Percentiles rank a stretch among this genome's conserved stretches.
These are phyloP conservation scores for Meta bourneti DNA, from an alignment of 2,888 invertebrate species.

Conservation along the genomic window DNA sequence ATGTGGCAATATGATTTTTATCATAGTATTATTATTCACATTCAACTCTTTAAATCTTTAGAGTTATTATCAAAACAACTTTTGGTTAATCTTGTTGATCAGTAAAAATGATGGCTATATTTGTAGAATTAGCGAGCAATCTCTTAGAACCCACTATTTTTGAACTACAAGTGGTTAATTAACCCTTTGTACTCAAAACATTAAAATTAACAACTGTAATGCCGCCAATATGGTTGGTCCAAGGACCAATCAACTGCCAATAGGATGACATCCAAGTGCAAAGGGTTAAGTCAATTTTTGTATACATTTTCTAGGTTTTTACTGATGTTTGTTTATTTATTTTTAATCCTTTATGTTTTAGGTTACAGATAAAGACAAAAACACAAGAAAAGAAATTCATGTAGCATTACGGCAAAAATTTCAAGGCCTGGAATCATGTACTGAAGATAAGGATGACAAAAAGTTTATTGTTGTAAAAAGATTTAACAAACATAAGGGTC, in stretches of 20 bases:
- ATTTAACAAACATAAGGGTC: slow-evolving; percentile 40
- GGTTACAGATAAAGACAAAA: slow-evolving; percentile 86
- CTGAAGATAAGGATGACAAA: slow-evolving; percentile 84
- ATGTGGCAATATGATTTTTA: neutral
- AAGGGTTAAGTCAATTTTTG: too few species aligned
- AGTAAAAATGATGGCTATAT: neutral
- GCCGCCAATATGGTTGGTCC: too few species aligned
- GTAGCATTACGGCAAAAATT: slow-evolving; percentile 86
- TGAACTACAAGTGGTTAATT: too few species aligned
- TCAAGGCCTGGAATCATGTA: slow-evolving; percentile 85
- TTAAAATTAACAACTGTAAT: too few species aligned
- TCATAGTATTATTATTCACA: too few species aligned
- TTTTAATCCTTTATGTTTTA: slow-evolving; percentile 51
- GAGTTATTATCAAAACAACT: neutral
- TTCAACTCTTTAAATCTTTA: too few species aligned
- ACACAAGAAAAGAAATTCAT: slow-evolving; percentile 87
- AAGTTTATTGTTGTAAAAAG: slow-evolving; percentile 85
- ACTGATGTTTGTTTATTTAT: neutral
- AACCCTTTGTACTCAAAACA: too few species aligned
- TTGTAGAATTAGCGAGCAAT: too few species aligned
- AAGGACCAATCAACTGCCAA: too few species aligned
- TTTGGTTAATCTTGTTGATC: neutral
- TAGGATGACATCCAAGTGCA: too few species aligned
- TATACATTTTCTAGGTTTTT: slow-evolving; percentile 1
- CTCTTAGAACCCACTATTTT: too few species aligned